A percentile compares a stretch with the other conserved stretches of the same genome.
Conservation (phyloP, 2,113 vertebrate genomes). For the Pantherophis guttatus region DNA sequence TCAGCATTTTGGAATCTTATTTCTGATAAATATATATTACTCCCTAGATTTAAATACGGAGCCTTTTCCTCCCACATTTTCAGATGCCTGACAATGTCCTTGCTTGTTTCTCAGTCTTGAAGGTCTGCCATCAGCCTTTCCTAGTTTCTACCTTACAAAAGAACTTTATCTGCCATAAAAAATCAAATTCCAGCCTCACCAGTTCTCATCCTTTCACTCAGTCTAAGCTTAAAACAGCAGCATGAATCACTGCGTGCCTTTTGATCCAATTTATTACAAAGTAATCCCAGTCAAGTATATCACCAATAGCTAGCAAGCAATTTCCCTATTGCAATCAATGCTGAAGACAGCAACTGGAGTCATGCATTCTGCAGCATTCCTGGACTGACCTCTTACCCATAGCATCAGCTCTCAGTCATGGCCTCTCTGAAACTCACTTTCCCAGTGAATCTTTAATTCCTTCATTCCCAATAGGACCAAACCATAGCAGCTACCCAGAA, state of each 20-base stretch:
- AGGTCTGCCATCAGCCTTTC: not conserved
- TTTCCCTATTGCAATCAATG: accelerated
- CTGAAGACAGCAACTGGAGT: conserved; percentile 35
- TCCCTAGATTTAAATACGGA: not conserved
- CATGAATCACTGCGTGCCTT: conserved; percentile 6
- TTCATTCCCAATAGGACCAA: not conserved
- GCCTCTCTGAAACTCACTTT: not conserved
- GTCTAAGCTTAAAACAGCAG: not conserved
- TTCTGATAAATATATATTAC: not conserved
- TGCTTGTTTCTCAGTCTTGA: not conserved
- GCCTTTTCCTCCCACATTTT: not conserved
- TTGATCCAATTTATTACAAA: not conserved
- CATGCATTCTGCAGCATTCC: conserved; percentile 7
- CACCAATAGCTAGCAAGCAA: no score
- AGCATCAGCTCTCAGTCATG: conserved; percentile 13
- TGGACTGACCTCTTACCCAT: conserved; percentile 32
- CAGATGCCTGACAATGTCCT: not conserved
- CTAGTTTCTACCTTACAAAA: not conserved
- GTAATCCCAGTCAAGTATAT: not conserved
- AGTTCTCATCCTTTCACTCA: not conserved
- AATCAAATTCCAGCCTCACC: not conserved
- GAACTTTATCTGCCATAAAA: not conserved
- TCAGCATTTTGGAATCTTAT: not conserved
- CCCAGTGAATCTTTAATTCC: not conserved
- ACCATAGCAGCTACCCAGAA: not conserved